These are phyloP conservation scores for Loxodonta africana DNA, from an alignment of 2,113 vertebrate species.

Conservation along the genomic window DNA sequence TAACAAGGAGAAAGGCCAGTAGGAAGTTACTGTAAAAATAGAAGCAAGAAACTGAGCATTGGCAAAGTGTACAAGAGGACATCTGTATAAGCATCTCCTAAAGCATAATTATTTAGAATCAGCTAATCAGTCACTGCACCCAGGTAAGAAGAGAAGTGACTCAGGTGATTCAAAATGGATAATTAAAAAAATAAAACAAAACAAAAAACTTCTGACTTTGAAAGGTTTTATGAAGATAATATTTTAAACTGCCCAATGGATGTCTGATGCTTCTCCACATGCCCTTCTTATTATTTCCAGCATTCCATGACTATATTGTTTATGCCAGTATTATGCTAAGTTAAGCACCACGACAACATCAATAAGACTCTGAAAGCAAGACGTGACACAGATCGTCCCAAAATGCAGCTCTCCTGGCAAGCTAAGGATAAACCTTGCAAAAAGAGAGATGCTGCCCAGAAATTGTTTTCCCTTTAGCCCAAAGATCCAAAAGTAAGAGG, in stretches of 20 bases:
- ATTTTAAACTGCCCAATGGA: background rate
- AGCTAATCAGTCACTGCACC: background rate
- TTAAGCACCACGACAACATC: slow-evolving; percentile 64
- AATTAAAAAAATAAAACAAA: background rate
- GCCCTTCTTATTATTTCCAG: slow-evolving; percentile 64
- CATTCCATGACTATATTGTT: slow-evolving; percentile 41
- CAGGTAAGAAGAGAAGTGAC: background rate
- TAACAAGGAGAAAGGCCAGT: background rate
- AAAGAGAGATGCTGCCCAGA: slow-evolving; percentile 50
- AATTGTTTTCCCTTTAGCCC: slow-evolving; percentile 14
- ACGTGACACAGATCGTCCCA: slow-evolving; percentile 60
- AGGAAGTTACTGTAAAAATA: background rate
- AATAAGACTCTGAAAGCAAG: slow-evolving; percentile 59
- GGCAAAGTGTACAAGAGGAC: background rate
- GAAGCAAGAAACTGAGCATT: background rate
- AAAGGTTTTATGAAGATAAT: background rate
- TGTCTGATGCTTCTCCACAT: slow-evolving; percentile 38
- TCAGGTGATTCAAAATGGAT: slow-evolving; percentile 39
- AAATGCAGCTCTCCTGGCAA: slow-evolving; percentile 62
- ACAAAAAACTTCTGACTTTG: slow-evolving; percentile 14
- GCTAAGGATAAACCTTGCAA: slow-evolving; percentile 50
- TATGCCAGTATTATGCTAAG: slow-evolving; percentile 70
- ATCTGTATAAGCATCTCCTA: background rate
- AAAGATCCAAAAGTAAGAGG: background rate
- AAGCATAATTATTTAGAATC: background rate